Evolutionary conservation across 2,888 invertebrate species (phyloP).

Genomic region (Hermodice carunculata): DNA sequence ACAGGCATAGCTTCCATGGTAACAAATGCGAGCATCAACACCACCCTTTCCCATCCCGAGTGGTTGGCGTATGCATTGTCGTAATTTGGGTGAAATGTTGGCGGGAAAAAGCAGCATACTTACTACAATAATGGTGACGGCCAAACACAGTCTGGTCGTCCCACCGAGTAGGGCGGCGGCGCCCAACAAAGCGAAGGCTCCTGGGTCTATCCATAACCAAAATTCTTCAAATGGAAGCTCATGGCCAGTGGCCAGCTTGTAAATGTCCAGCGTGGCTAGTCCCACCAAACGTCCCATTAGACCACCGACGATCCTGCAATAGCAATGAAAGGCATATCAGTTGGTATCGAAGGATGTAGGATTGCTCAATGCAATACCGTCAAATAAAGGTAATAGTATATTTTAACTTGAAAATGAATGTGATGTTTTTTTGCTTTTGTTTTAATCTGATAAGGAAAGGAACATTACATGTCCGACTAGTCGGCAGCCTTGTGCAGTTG

Average conservation of each 20-base stretch:
- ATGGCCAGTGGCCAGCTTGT: constrained; percentile 18
- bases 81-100: no score
- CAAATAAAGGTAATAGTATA: not conserved
- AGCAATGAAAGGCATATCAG: not conserved
- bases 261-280: constrained; percentile 28
- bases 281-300: constrained; percentile 40
- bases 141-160: constrained; percentile 40
- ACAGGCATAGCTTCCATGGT: no score
- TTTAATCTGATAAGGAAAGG: no score
- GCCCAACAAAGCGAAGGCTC: constrained; percentile 41
- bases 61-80: no score
- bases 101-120: constrained; percentile 15
- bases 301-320: constrained; percentile 35
- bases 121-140: constrained; percentile 44
- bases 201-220: constrained; percentile 47
- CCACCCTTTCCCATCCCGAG: no score
- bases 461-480: no score
- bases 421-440: not conserved
- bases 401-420: not conserved
- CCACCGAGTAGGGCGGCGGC: constrained; percentile 43
- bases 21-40: no score
- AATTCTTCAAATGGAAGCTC: no score
- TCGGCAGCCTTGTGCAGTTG: no score
- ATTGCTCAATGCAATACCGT: not conserved
- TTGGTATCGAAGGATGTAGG: not conserved